A percentile compares a stretch with the other conserved stretches of the same genome.
Conservation (phyloP, 2,797 vertebrate genomes). For the Fratercula arctica region DNA sequence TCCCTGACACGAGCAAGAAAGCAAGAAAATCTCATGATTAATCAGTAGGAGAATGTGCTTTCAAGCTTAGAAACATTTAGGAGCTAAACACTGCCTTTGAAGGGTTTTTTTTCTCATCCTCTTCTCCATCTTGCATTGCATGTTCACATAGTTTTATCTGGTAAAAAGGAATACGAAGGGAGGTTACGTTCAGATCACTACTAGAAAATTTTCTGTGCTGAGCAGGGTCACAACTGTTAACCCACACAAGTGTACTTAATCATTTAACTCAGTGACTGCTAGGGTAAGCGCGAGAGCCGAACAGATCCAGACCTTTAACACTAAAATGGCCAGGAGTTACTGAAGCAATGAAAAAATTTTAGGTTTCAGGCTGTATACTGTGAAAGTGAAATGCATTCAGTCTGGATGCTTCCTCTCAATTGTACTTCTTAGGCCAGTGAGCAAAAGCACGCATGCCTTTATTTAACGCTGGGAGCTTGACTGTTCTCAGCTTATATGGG, state of each 20-base stretch:
- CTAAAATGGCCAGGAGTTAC: neutral
- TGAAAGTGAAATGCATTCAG: neutral
- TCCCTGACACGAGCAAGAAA: neutral
- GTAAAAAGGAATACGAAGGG: neutral
- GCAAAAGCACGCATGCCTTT: neutral
- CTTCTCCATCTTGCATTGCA: neutral
- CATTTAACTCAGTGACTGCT: neutral
- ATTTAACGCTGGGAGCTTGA: neutral
- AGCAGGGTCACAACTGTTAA: neutral
- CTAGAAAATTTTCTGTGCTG: neutral
- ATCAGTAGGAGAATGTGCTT: neutral
- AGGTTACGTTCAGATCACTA: neutral
- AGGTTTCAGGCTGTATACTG: neutral
- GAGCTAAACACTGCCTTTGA: neutral
- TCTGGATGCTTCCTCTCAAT: neutral
- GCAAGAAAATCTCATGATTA: neutral
- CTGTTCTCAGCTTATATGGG: neutral
- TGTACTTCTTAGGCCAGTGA: neutral
- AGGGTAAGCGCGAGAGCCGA: neutral
- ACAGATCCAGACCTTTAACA: neutral
- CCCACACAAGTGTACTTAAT: neutral
- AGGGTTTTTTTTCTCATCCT: neutral
- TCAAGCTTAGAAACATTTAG: neutral
- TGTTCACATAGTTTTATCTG: neutral
- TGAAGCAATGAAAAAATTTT: neutral